Evolutionary conservation across 1,140 invertebrate species (phyloP).

Genomic region (Drosophila carrolli): DNA sequence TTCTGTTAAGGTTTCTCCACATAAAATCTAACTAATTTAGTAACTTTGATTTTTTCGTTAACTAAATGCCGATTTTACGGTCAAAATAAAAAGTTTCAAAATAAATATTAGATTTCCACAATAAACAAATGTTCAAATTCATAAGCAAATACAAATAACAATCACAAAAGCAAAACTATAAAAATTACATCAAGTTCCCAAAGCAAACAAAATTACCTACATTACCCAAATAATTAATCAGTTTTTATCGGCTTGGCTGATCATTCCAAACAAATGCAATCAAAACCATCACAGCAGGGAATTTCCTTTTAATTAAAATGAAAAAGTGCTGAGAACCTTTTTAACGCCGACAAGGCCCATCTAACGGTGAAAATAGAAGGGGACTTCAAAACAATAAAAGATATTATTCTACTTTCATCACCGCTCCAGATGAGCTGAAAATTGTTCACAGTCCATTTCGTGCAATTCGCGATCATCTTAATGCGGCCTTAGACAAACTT

Average conservation of each 20-base stretch:
- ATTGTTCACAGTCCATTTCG: constrained; percentile 34
- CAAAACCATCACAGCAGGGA: constrained; percentile 21
- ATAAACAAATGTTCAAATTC: background rate
- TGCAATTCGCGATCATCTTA: constrained; percentile 26
- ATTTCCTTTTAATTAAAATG: constrained; percentile 21
- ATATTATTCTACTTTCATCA: constrained; percentile 33
- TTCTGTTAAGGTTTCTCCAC: too few species aligned
- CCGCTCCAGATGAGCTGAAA: constrained; percentile 31
- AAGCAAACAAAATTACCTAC: background rate
- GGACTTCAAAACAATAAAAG: constrained; percentile 21
- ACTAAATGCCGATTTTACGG: too few species aligned
- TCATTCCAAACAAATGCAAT: constrained; percentile 5
- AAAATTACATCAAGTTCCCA: background rate
- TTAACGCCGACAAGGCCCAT: background rate
- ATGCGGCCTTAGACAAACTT: constrained; percentile 14
- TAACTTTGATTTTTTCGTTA: too few species aligned
- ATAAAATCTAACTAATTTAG: too few species aligned
- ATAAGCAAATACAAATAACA: background rate
- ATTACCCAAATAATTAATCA: constrained; percentile 1
- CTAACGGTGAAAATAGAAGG: constrained; percentile 37
- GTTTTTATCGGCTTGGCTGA: background rate
- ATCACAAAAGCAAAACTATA: background rate
- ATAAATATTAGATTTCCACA: too few species aligned
- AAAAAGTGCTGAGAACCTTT: constrained; percentile 21
- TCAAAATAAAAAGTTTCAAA: too few species aligned